Conservation (phyloP, 2,113 vertebrate species). For the Coracopsis vasa region DNA sequence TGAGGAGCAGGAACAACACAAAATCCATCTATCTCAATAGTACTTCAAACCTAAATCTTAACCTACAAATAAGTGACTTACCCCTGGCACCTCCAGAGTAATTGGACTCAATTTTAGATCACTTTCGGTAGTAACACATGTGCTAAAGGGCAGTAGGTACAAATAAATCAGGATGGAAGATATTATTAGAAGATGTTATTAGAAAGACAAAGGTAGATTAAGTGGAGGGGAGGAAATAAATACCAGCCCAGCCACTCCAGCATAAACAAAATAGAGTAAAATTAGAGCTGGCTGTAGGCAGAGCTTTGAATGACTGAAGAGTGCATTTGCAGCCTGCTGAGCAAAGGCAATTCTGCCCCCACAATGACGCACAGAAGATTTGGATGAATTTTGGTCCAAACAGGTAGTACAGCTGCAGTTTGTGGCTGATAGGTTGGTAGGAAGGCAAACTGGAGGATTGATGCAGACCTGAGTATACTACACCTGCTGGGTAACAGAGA, state of each 20-base stretch:
- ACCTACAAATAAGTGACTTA: not conserved
- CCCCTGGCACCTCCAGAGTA: not conserved
- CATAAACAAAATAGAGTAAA: slow-evolving; percentile 46
- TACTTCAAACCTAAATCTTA: slow-evolving; percentile 26
- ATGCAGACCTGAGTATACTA: not conserved
- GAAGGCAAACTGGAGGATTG: not conserved
- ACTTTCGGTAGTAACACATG: not conserved
- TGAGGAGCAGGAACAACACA: not conserved
- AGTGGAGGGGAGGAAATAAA: not conserved
- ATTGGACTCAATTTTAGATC: slow-evolving; percentile 13
- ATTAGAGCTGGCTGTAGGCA: slow-evolving; percentile 44
- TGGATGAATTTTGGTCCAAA: slow-evolving; percentile 19
- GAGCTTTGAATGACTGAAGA: slow-evolving; percentile 41
- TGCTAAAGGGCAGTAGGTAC: not conserved
- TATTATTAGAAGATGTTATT: not conserved
- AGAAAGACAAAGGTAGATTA: slow-evolving; percentile 24
- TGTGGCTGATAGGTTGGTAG: not conserved
- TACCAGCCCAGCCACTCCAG: not conserved
- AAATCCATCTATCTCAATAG: slow-evolving; percentile 36
- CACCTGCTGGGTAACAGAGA: slow-evolving; percentile 37
- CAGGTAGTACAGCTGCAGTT: not conserved
- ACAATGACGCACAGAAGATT: slow-evolving; percentile 8
- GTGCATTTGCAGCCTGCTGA: slow-evolving; percentile 26
- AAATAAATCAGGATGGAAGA: not conserved
- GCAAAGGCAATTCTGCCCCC: slow-evolving; percentile 7